A percentile compares a stretch with the other conserved stretches of the same genome.
phyloP scores from a whole-genome alignment of 2,797 vertebrate genomes.

The Pitangus sulphuratus region DNA sequence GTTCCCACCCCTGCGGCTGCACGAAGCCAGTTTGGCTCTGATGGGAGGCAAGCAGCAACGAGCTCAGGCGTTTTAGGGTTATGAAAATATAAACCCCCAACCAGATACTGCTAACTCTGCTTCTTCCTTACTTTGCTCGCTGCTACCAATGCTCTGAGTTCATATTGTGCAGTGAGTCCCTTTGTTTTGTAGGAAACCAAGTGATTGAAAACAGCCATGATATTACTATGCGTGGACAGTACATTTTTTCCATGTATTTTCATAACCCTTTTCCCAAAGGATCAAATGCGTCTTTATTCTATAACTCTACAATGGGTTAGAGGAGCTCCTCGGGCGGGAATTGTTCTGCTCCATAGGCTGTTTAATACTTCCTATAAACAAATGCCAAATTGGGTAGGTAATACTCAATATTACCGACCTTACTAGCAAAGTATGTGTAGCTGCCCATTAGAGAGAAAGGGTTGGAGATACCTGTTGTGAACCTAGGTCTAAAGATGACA shows the following conservation, averaged over 20 bases:
- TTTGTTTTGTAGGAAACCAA: conserved; percentile 41
- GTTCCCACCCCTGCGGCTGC: background rate
- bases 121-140: background rate
- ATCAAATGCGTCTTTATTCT: conserved; percentile 50
- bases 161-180: background rate
- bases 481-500: background rate
- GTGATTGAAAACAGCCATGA: conserved; percentile 64
- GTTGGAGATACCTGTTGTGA: background rate
- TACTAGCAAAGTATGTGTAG: background rate
- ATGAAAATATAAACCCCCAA: background rate
- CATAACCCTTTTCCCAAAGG: conserved; percentile 56
- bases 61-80: background rate
- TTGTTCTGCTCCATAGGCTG: conserved; percentile 47
- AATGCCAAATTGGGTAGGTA: conserved; percentile 25
- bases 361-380: conserved; percentile 42
- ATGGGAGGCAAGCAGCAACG: background rate
- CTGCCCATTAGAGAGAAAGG: background rate
- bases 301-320: conserved; percentile 46
- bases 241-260: conserved; percentile 64
- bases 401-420: background rate
- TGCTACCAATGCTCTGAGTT: background rate
- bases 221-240: conserved; percentile 21
- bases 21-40: background rate
- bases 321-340: background rate
- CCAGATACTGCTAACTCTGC: background rate